phyloP scores from a whole-genome alignment of 2,888 invertebrate genomes.

The Limnephilus rhombicus region DNA sequence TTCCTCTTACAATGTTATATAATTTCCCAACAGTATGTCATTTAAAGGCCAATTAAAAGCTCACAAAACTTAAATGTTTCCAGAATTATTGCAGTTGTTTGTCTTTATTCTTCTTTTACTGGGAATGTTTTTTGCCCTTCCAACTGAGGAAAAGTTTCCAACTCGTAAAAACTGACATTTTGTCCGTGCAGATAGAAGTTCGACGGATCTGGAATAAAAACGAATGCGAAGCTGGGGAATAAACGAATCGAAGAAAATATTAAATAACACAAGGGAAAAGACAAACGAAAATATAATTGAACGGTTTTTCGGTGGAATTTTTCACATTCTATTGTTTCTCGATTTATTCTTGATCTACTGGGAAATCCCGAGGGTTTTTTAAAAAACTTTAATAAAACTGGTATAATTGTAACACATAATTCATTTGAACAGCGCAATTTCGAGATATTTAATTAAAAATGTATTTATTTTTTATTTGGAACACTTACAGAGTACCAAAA shows the following conservation, averaged over 20 bases:
- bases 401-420: too few relatives aligned
- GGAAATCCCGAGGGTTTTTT: not conserved
- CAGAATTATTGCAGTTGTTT: slow-evolving; percentile 16
- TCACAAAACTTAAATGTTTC: slow-evolving; percentile 29
- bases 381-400: too few relatives aligned
- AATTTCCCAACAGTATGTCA: slow-evolving; percentile 7
- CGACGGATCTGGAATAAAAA: slow-evolving; percentile 6
- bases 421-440: too few relatives aligned
- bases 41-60: slow-evolving; percentile 26
- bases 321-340: not conserved
- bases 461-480: too few relatives aligned
- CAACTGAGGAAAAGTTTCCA: slow-evolving; percentile 51
- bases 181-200: slow-evolving; percentile 36
- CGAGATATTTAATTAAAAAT: too few relatives aligned
- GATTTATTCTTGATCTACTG: not conserved
- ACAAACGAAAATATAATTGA: not conserved
- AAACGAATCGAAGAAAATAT: not conserved
- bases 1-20: not conserved
- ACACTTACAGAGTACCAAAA: too few relatives aligned
- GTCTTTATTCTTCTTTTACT: slow-evolving; percentile 49
- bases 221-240: not conserved
- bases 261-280: not conserved
- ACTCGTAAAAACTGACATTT: slow-evolving; percentile 60
- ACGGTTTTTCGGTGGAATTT: not conserved
- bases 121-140: slow-evolving; percentile 11